These are phyloP conservation scores for Nasonia oneida DNA, from an alignment of 2,888 invertebrate genomes.

Conservation along the genomic window DNA sequence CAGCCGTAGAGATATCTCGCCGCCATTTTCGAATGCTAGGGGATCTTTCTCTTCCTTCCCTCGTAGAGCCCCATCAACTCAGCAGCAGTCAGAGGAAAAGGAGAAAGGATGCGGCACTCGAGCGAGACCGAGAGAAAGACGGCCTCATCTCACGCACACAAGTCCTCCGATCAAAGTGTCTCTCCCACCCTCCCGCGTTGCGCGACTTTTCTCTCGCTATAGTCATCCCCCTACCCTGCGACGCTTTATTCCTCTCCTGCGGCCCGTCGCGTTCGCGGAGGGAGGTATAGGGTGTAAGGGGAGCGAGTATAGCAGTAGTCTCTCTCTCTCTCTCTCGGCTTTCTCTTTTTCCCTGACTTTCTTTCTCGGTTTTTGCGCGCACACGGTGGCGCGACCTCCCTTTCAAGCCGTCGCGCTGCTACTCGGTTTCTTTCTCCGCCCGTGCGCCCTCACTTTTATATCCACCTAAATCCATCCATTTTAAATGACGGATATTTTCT, in stretches of 20 bases:
- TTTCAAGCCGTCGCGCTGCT: slow-evolving; percentile 57
- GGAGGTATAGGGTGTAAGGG: neutral
- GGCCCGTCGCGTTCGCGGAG: neutral
- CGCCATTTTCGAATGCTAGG: slow-evolving; percentile 52
- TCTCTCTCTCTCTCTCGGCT: slow-evolving; percentile 13
- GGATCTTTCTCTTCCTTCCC: neutral
- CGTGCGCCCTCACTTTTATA: slow-evolving; percentile 74
- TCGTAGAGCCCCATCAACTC: neutral
- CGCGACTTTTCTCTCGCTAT: slow-evolving; percentile 53
- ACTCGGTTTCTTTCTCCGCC: slow-evolving; percentile 67
- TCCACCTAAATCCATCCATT: slow-evolving; percentile 78
- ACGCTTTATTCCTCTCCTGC: slow-evolving; percentile 54
- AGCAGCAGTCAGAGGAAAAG: slow-evolving; percentile 42
- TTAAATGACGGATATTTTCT: slow-evolving; percentile 78
- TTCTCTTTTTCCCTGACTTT: slow-evolving; percentile 21
- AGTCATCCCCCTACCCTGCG: slow-evolving; percentile 60
- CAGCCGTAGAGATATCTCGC: slow-evolving; percentile 16
- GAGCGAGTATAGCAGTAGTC: neutral
- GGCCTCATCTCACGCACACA: slow-evolving; percentile 60
- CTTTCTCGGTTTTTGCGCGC: slow-evolving; percentile 13
- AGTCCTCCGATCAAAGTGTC: slow-evolving; percentile 75
- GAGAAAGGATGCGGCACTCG: neutral
- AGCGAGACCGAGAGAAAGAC: neutral
- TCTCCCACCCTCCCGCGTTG: slow-evolving; percentile 61
- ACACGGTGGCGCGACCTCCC: slow-evolving; percentile 49